Base-by-base conservation (phyloP, 2,797 vertebrate species). In the Smutsia temminckii region DNA sequence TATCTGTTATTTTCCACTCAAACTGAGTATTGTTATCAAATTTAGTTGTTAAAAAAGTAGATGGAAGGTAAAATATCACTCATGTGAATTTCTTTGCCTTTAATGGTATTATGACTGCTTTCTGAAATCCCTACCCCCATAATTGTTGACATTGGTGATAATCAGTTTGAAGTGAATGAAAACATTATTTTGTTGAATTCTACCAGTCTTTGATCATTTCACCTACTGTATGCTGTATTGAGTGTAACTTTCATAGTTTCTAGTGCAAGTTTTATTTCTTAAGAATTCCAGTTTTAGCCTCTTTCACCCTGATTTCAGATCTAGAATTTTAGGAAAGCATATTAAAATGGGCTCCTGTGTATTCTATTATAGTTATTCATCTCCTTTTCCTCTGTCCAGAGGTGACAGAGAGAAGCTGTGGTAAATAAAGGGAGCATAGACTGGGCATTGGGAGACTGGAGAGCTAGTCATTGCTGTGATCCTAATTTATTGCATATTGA, bases 81-180 rank as follows among this genome's bases (percentile, higher is more conserved):
- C 55, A 81, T 25, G 21, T 77, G 88, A 20, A 88, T 79, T 91
- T 89, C 29, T 88, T 83, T 75, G 27, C 25, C 63, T 79, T 93
- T 61, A 66, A 20, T 53, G 64, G 29, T 32, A 27, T 12, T 2
- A 0, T 25, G 20, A 18, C 37, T 88, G 17, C 37, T 59, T 14
- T 46, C 27, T n/a, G 79, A 25, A 86, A 49, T 34, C 55, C 14
- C 69, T 68, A 6, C 8, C 21, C 20, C 66, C 23, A 7, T 71
- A 17, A 85, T 27, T 40, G 9, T 71, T 77, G 27, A 57, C 14
- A 4, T 3, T 21, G 21, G 27, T 29, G 53, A 79, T 46, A 57
- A 49, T 85, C 49, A 59, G 18, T 86, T 72, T 49, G 59, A 79
- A 55, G 9, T 29, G 66, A 92, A 64, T 27, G 40, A 51, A 71